Conservation (phyloP, 2,888 invertebrate genomes). For the Ormyrus nitidulus region DNA sequence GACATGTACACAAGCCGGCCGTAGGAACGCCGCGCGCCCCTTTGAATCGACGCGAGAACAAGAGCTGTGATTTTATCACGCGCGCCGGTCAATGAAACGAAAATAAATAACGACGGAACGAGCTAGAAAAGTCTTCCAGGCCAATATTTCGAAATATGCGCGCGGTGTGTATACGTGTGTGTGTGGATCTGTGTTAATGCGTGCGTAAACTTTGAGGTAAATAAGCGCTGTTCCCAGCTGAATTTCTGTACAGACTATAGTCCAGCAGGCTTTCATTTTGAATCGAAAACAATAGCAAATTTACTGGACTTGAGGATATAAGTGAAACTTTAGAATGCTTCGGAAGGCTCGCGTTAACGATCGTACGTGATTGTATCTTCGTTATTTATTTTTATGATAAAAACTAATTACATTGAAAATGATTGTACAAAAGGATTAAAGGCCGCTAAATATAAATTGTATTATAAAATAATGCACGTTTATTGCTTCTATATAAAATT, state of each 20-base stretch:
- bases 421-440: too few species aligned
- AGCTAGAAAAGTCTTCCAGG: neutral
- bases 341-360: too few species aligned
- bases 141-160: conserved; percentile 9
- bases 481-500: too few species aligned
- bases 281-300: conserved; percentile 8
- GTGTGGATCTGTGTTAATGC: conserved; percentile 9
- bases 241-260: neutral
- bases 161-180: neutral
- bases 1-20: neutral
- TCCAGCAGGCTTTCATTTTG: neutral
- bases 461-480: too few species aligned
- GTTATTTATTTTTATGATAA: too few species aligned
- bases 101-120: conserved; percentile 9
- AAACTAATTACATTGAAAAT: too few species aligned
- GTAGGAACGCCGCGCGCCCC: neutral
- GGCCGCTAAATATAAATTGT: too few species aligned
- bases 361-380: too few species aligned
- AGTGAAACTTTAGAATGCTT: too few species aligned
- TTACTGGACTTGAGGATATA: neutral
- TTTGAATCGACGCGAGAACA: neutral
- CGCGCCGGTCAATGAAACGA: neutral
- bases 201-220: neutral
- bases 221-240: conserved; percentile 10
- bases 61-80: conserved; percentile 24